Evolutionary conservation across 1,140 invertebrate species (phyloP).

Genomic region (Portunus trituberculatus): DNA sequence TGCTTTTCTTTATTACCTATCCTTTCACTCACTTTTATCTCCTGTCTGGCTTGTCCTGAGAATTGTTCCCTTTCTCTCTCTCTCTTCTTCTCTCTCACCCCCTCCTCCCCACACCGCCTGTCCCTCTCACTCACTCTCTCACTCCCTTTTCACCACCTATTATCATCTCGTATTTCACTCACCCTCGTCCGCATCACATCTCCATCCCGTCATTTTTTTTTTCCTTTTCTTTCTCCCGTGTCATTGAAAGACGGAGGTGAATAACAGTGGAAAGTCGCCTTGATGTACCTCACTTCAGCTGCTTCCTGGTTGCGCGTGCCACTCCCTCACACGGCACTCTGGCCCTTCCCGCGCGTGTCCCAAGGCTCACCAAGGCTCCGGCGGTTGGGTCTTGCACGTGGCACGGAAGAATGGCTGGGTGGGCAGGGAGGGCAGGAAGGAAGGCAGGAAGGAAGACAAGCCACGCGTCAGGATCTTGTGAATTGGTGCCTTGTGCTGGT

Average conservation of each 20-base stretch:
- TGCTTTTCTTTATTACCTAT: neutral
- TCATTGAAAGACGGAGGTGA: neutral
- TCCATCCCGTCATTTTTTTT: neutral
- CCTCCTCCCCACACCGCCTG: neutral
- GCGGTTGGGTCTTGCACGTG: neutral
- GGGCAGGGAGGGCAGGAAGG: neutral
- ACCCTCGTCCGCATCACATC: neutral
- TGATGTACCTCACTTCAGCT: neutral
- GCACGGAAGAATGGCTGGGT: neutral
- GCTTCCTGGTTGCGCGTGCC: neutral
- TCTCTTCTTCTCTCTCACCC: neutral
- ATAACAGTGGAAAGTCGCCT: neutral
- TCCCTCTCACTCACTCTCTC: neutral
- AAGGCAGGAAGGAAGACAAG: neutral
- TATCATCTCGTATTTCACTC: slow-evolving; percentile 4
- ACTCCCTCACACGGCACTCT: neutral
- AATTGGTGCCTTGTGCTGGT: too few species aligned
- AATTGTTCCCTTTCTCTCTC: neutral
- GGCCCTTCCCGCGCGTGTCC: neutral
- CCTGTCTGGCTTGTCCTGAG: too few species aligned
- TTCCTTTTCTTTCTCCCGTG: neutral
- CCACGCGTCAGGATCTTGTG: neutral
- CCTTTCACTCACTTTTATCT: neutral
- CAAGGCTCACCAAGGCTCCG: neutral
- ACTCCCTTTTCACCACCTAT: neutral